phyloP scores from a whole-genome alignment of 2,113 vertebrate species.

The Fulmarus glacialis region DNA sequence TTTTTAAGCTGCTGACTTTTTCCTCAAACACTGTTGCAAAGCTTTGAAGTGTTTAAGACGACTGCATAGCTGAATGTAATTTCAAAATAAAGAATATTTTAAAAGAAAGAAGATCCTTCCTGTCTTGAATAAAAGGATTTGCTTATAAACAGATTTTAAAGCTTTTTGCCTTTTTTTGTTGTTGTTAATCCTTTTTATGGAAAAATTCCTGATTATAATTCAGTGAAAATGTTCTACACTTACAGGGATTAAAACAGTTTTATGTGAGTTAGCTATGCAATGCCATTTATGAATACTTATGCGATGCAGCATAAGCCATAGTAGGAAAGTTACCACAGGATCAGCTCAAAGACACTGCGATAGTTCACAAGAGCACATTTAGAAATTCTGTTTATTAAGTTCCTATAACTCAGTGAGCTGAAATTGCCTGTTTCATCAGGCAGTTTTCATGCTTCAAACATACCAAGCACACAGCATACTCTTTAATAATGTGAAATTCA shows the following conservation, averaged over 20 bases:
- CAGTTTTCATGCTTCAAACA: not conserved
- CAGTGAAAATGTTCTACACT: not conserved
- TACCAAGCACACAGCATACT: not conserved
- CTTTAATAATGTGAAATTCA: not conserved
- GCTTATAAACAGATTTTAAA: conserved; percentile 35
- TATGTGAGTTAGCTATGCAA: not conserved
- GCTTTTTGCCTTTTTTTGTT: not conserved
- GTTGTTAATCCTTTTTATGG: not conserved
- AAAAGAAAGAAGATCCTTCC: conserved; percentile 6
- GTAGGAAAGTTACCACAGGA: not conserved
- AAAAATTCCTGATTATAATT: conserved; percentile 14
- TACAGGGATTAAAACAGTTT: conserved; percentile 17
- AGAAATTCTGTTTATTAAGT: not conserved
- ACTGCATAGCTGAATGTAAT: not conserved
- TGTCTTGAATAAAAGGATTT: conserved; percentile 20
- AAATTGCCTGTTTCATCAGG: not conserved
- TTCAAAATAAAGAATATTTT: conserved; percentile 51
- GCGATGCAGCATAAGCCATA: not conserved
- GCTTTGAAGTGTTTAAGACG: conserved; percentile 47
- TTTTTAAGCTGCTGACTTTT: conserved; percentile 28
- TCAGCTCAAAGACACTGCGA: not conserved
- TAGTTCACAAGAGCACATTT: not conserved
- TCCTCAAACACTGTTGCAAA: conserved; percentile 14
- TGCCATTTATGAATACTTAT: not conserved
- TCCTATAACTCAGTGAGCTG: not conserved